phyloP scores from a whole-genome alignment of 2,113 vertebrate species.

The Pterocles orientalis region DNA sequence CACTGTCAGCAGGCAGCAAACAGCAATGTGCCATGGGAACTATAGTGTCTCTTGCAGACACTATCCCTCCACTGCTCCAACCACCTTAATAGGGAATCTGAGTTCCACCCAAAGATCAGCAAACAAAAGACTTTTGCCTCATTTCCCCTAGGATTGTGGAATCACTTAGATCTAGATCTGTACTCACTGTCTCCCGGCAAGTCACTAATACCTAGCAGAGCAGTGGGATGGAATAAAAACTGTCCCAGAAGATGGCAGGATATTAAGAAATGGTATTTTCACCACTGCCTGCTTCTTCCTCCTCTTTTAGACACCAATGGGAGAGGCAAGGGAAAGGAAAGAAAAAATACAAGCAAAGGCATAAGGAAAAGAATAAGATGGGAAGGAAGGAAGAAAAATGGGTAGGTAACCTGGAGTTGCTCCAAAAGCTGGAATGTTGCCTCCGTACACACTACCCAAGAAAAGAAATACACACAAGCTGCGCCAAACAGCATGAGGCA shows the following conservation, averaged over 20 bases:
- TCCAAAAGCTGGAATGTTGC: not conserved
- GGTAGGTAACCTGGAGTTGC: not conserved
- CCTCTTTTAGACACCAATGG: not conserved
- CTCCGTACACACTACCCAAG: not conserved
- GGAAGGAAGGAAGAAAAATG: not conserved
- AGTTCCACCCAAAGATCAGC: not conserved
- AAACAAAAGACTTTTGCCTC: not conserved
- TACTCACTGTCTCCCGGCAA: not conserved
- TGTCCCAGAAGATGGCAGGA: not conserved
- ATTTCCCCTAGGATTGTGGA: not conserved
- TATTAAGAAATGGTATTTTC: not conserved
- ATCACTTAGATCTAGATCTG: not conserved
- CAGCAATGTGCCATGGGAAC: not conserved
- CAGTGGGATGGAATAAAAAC: not conserved
- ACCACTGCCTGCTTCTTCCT: not conserved
- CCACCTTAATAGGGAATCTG: not conserved
- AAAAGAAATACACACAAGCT: conserved; percentile 24
- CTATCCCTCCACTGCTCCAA: not conserved
- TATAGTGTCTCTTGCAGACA: not conserved
- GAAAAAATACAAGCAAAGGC: not conserved
- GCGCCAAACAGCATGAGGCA: conserved; percentile 6
- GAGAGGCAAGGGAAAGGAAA: not conserved
- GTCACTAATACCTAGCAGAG: not conserved
- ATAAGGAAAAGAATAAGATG: not conserved
- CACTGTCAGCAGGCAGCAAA: not conserved